These are phyloP conservation scores for Troilus luridus DNA, from an alignment of 2,888 invertebrate species.

Conservation along the genomic window DNA sequence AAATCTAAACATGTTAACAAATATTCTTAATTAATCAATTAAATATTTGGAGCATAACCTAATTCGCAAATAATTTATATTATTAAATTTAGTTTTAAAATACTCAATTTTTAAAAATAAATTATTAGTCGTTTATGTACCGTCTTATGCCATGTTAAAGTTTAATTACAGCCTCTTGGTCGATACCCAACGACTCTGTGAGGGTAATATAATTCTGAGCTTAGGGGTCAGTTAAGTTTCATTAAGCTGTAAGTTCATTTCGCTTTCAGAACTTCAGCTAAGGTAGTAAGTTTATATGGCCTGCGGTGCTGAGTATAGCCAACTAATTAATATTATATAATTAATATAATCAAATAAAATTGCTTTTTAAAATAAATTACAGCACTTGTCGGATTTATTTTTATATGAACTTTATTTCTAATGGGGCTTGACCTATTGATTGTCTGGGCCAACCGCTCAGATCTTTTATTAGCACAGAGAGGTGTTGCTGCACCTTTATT, in stretches of 20 bases:
- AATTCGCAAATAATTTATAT: no score
- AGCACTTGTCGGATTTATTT: not conserved
- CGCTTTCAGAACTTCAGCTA: constrained; percentile 5
- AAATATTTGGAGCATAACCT: no score
- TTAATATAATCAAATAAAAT: not conserved
- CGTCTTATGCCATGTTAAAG: not conserved
- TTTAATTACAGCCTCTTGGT: not conserved
- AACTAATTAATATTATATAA: not conserved
- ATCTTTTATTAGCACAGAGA: no score
- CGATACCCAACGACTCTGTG: not conserved
- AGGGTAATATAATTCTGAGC: not conserved
- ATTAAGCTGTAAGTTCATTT: constrained; percentile 34
- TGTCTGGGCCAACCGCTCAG: no score
- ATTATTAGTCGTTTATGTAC: not conserved
- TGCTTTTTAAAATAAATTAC: not conserved
- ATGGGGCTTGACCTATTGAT: no score
- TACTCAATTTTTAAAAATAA: not conserved
- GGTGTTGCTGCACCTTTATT: no score
- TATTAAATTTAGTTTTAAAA: no score
- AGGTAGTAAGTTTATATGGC: constrained; percentile 13
- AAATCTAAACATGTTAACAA: no score
- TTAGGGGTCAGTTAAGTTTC: constrained; percentile 43
- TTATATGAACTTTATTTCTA: no score
- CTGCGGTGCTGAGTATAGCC: not conserved
- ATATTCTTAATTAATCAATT: no score